Base-by-base conservation (phyloP, 2,113 vertebrate genomes). In the Ochotona curzoniae region DNA sequence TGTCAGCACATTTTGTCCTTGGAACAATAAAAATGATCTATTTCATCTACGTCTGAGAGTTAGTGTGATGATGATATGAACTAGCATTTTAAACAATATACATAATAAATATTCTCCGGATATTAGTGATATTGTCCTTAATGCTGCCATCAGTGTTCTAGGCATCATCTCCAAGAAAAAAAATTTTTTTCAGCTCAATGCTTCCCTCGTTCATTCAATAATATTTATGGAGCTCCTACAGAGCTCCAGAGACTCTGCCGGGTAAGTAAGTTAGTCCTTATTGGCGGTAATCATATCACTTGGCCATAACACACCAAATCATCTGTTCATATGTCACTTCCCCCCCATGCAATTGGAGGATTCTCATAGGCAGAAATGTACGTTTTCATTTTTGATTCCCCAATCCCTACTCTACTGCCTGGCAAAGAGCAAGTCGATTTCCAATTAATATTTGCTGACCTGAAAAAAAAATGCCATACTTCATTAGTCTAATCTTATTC, bases 41-140 rank as follows among this genome's bases (percentile, higher is more conserved):
- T 8, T 54, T 8, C 23, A 75, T 70, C 1, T n/a, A 26, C 74
- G 25, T 71, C 20, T 51, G 47, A 26, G 61, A 75, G 2, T 12
- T 61, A 69, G 26, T 38, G 18, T 44, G 14, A 87, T 47, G 61
- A 76, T 23, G 38, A 38, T 20, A 88, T 66, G 35, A 87, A 76
- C 78, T 35, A 86, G 44, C 44, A 70, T 86, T 91, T 83, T 66
- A 83, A 89, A 85, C 25, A 94, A 38, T 60, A 8, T 21, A 47
- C n/a, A 81, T n/a, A 71, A 66, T 67, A 75, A 80, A 67, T 28
- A 80, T 91, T 6, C 30, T 38, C 28, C 21, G 30, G 78, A 79
- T 61, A 30, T 67, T 76, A 86, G 17, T n/a, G 17, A 30, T 54
- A 63, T 32, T 63, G 49, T 32, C 12, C 25, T 87, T 91, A 54